Percentiles rank a stretch among this genome's conserved stretches.
Evolutionary conservation across 2,797 vertebrate genomes (phyloP).

Genomic region (Arrhamphus sclerolepis): DNA sequence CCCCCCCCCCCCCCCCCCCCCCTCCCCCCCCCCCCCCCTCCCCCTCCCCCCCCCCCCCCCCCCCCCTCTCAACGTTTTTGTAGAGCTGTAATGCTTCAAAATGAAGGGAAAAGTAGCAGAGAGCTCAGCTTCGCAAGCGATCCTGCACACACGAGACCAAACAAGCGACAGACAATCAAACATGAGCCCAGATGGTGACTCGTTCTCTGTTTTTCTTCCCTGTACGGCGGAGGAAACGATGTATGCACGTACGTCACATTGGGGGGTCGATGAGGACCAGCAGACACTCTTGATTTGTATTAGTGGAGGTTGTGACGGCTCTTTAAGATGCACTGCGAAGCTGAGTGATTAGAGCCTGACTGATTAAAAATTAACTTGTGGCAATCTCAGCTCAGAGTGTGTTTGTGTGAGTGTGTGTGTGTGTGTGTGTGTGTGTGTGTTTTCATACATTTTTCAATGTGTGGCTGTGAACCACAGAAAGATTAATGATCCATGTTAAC

Average conservation of each 20-base stretch:
- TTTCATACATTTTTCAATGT: no score
- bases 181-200: not conserved
- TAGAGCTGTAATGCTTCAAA: not conserved
- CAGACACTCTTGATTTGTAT: constrained; percentile 10
- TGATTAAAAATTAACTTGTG: constrained; percentile 65
- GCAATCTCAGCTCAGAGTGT: constrained; percentile 21
- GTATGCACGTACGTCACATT: not conserved
- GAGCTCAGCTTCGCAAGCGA: constrained; percentile 6
- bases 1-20: no score
- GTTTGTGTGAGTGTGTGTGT: no score
- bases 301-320: constrained; percentile 9
- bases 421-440: no score
- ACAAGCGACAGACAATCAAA: constrained; percentile 4
- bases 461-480: no score
- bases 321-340: constrained; percentile 32
- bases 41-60: no score
- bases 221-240: not conserved
- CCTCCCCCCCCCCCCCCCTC: no score
- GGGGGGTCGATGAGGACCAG: not conserved
- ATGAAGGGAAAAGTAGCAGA: not conserved
- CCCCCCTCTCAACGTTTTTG: no score
- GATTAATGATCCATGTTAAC: no score
- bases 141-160: not conserved
- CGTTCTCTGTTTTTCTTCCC: constrained; percentile 1
- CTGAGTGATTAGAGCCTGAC: constrained; percentile 36